Evolutionary conservation across 2,888 invertebrate species (phyloP), one percentile per base, ranked within the genome.

Genomic region (Sceliomorpha sp.): DNA sequence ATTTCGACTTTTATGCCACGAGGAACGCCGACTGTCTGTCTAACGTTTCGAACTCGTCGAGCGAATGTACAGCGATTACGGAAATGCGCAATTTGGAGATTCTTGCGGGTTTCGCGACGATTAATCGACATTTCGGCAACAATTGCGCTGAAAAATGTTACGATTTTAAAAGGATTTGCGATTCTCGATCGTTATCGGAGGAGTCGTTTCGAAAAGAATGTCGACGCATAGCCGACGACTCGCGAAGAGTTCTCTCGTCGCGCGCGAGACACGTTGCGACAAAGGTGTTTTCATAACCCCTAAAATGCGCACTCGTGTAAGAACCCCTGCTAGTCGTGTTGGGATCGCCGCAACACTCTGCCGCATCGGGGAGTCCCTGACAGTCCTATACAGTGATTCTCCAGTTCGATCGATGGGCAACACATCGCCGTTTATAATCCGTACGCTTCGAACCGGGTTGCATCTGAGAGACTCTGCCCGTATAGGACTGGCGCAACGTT

Each of bases 401-500:
- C 78, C 29, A 36, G 26, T 12, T 42, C 32, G 32, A 40, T 50
- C 34, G 31, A 24, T 53, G 24, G 31, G 14, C 9, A 9, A 20
- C 26, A 24, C 5, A 27, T n/a, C 8, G 10, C 9, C 14, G 24
- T 12, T 2, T 14, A 8, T 5, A n/a, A 12, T 10, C 10, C 20
- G 7, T 20, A 40, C 20, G 15, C n/a, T 32, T 8, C 13, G 45
- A 62, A 37, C 40, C 44, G 44, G 55, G 40, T 8, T 7, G 26
- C 29, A 37, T 56, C 48, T 81, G 82, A 74, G 78, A 76, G 73
- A 53, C 79, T 6, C 75, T 72, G 76, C 2, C 8, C n/a, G n/a
- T 8, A 26, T 48, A 58, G 77, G 77, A 80, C 80, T 77, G 80
- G 76, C 78, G 68, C 79, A 79, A 83, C 84, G 80, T 82, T 83